Conservation (phyloP, 2,113 vertebrate genomes). For the Heloderma charlesbogerti region DNA sequence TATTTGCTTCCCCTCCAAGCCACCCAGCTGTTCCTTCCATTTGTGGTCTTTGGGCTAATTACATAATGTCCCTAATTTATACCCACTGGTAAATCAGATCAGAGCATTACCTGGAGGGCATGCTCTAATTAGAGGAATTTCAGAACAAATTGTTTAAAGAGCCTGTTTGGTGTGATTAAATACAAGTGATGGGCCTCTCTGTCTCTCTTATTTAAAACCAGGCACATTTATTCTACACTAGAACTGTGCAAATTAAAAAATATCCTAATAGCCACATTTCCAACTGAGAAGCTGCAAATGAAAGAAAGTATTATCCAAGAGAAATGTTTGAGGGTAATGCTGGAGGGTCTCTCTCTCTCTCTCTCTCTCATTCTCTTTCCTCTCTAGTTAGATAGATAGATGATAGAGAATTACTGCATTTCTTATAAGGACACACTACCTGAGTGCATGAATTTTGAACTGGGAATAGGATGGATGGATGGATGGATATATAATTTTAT, state of each 20-base stretch:
- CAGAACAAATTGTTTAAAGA: slow-evolving; percentile 83
- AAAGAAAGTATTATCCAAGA: slow-evolving; percentile 49
- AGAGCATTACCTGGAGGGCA: slow-evolving; percentile 82
- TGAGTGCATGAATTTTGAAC: background rate
- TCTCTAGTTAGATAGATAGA: slow-evolving; percentile 32
- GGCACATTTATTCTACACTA: slow-evolving; percentile 67
- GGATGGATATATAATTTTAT: too few relatives aligned
- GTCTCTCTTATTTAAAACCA: slow-evolving; percentile 49
- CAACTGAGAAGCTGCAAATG: slow-evolving; percentile 67
- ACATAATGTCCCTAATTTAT: slow-evolving; percentile 85
- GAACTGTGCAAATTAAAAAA: slow-evolving; percentile 59
- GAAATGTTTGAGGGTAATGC: slow-evolving; percentile 47
- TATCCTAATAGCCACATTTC: slow-evolving; percentile 45
- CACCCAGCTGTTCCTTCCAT: slow-evolving; percentile 79
- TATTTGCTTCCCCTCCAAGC: slow-evolving; percentile 68
- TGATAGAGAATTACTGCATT: background rate
- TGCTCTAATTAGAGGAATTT: slow-evolving; percentile 83
- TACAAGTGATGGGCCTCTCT: slow-evolving; percentile 57
- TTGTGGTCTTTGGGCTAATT: slow-evolving; percentile 83
- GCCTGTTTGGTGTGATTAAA: slow-evolving; percentile 82
- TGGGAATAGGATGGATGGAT: background rate
- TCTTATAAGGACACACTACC: too few relatives aligned
- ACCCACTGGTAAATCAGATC: slow-evolving; percentile 82
- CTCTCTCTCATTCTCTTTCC: too few relatives aligned
- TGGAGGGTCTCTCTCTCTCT: slow-evolving; percentile 27